A percentile compares a stretch with the other conserved stretches of the same genome.
Evolutionary conservation across 2,113 vertebrate genomes (phyloP).

Genomic region (Spheniscus mendiculus): DNA sequence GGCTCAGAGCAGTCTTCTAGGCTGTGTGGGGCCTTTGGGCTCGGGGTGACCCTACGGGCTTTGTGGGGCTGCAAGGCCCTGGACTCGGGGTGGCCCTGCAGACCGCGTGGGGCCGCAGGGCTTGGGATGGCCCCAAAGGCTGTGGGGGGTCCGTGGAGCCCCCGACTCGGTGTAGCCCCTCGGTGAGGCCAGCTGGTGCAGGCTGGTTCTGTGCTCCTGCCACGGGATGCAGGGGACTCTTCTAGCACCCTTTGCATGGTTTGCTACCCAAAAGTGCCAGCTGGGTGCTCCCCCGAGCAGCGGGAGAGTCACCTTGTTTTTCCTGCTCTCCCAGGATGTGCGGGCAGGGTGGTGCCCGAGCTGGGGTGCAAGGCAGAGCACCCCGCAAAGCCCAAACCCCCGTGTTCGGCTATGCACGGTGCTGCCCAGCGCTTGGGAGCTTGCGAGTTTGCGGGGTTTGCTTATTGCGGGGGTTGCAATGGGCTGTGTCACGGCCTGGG

Average conservation of each 20-base stretch:
- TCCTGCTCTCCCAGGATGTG: background rate
- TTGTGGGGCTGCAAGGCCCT: background rate
- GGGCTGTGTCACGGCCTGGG: background rate
- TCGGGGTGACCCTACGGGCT: background rate
- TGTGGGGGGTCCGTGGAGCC: background rate
- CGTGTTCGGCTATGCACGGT: fast-evolving
- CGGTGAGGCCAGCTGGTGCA: background rate
- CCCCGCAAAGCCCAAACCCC: background rate
- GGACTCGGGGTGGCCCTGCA: background rate
- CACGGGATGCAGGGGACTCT: fast-evolving
- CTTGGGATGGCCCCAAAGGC: background rate
- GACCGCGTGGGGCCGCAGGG: fast-evolving
- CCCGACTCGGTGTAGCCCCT: background rate
- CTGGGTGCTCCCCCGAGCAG: background rate
- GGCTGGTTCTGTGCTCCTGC: background rate
- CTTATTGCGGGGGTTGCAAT: background rate
- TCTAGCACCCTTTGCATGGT: background rate
- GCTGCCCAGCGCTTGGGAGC: fast-evolving
- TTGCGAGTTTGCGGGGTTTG: background rate
- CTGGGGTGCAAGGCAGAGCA: background rate
- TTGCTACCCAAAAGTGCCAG: background rate
- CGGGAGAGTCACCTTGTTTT: background rate
- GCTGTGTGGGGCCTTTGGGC: background rate
- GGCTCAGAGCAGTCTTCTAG: too few species aligned
- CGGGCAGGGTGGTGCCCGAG: background rate